Percentiles rank a stretch among this genome's conserved stretches.
Evolutionary conservation across 2,797 vertebrate genomes (phyloP).

Genomic region (Semotilus atromaculatus): DNA sequence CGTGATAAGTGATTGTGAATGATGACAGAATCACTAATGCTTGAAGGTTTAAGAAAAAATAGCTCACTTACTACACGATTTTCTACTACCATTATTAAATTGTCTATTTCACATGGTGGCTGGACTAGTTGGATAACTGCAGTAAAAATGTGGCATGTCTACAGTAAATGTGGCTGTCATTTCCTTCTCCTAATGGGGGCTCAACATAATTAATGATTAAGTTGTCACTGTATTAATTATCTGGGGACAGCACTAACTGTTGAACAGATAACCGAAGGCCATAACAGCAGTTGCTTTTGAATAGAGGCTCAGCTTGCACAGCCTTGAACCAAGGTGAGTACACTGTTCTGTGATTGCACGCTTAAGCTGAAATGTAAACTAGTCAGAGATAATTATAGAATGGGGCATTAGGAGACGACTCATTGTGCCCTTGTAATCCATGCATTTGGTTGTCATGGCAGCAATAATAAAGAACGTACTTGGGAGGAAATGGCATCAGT

Average conservation of each 20-base stretch:
- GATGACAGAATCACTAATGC: neutral
- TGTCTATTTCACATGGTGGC: slow-evolving; percentile 1
- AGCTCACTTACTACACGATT: neutral
- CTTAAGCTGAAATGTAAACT: slow-evolving; percentile 62
- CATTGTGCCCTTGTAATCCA: slow-evolving; percentile 52
- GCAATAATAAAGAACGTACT: slow-evolving; percentile 21
- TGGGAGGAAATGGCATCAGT: slow-evolving; percentile 46
- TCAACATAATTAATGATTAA: slow-evolving; percentile 35
- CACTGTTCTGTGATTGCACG: slow-evolving; percentile 37
- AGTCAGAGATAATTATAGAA: slow-evolving; percentile 63
- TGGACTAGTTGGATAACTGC: neutral
- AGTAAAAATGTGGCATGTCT: slow-evolving; percentile 5
- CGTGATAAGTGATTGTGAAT: neutral
- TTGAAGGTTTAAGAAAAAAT: neutral
- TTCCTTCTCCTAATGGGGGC: slow-evolving; percentile 13
- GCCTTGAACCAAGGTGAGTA: slow-evolving; percentile 29
- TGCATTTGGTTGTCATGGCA: slow-evolving; percentile 50
- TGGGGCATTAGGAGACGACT: slow-evolving; percentile 53
- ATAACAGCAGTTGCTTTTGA: slow-evolving; percentile 7
- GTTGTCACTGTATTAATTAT: slow-evolving; percentile 36
- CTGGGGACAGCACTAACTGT: slow-evolving; percentile 38
- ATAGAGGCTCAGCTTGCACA: slow-evolving; percentile 18
- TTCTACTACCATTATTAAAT: neutral
- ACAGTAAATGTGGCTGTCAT: slow-evolving; percentile 11
- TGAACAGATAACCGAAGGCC: slow-evolving; percentile 41